Evolutionary conservation across 2,888 invertebrate species (phyloP).

Genomic region (Lydus trimaculatus): DNA sequence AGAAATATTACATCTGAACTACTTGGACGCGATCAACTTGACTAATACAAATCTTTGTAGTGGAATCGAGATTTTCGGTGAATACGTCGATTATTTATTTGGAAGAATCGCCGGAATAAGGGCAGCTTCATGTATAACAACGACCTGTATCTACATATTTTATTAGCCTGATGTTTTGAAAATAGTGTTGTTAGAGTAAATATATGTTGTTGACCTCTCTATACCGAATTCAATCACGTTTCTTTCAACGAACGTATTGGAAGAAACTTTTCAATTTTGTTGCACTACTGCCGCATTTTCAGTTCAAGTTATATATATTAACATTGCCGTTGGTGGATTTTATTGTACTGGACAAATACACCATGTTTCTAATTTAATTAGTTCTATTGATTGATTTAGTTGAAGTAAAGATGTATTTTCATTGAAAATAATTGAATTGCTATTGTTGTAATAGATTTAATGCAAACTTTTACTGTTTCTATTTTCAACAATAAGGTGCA

Average conservation of each 20-base stretch:
- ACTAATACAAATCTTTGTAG: not conserved
- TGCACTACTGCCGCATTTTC: slow-evolving; percentile 41
- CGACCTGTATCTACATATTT: not conserved
- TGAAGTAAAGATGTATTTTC: not conserved
- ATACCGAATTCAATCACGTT: slow-evolving; percentile 32
- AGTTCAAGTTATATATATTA: slow-evolving; percentile 42
- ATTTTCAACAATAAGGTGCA: not conserved
- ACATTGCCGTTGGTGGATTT: slow-evolving; percentile 35
- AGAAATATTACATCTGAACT: not conserved
- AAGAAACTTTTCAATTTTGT: slow-evolving; percentile 46
- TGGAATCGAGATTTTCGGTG: not conserved
- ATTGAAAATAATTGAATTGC: not conserved
- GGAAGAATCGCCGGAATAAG: not conserved
- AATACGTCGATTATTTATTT: not conserved
- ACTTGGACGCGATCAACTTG: not conserved
- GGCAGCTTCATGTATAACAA: not conserved
- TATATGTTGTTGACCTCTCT: slow-evolving; percentile 16
- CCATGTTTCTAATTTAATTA: not conserved
- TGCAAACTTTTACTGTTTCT: not conserved
- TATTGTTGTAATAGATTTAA: not conserved
- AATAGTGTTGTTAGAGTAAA: not conserved
- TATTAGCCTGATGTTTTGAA: not conserved
- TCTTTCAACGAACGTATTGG: slow-evolving; percentile 40
- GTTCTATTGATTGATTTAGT: not conserved
- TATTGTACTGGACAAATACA: slow-evolving; percentile 33